Evolutionary conservation across 2,797 vertebrate genomes (phyloP).

Genomic region (Cyclopterus lumpus): DNA sequence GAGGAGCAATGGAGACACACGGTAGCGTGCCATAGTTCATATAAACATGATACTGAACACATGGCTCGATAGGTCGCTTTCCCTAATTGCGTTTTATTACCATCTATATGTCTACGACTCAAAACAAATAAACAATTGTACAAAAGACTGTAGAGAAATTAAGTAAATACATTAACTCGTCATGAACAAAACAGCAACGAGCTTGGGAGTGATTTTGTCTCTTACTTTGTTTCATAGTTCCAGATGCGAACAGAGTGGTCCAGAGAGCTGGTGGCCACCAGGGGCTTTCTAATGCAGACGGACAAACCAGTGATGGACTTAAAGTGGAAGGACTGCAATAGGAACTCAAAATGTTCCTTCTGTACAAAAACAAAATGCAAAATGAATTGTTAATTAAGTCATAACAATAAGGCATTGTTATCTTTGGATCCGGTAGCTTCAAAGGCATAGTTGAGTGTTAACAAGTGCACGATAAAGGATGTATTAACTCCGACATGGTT

Average conservation of each 20-base stretch:
- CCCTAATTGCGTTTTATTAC: neutral
- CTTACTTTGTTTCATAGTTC: slow-evolving; percentile 95
- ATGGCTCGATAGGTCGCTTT: neutral
- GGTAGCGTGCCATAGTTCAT: neutral
- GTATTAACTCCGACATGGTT: too few relatives aligned
- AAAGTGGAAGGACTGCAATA: slow-evolving; percentile 90
- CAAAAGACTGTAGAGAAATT: neutral
- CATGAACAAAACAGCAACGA: neutral
- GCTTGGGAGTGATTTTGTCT: neutral
- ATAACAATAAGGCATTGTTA: too few relatives aligned
- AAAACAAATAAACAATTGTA: neutral
- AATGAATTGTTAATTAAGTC: too few relatives aligned
- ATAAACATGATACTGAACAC: neutral
- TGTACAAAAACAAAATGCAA: slow-evolving; percentile 52
- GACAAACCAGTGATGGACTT: slow-evolving; percentile 90
- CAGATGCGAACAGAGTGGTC: slow-evolving; percentile 94
- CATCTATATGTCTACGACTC: neutral
- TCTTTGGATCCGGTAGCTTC: too few relatives aligned
- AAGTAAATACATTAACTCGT: neutral
- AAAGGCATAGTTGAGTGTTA: too few relatives aligned
- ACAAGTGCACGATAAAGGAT: too few relatives aligned
- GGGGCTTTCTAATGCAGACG: slow-evolving; percentile 89
- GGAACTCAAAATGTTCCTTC: slow-evolving; percentile 88
- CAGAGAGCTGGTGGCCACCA: slow-evolving; percentile 92
- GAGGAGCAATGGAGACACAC: neutral